Evolutionary conservation across 2,797 vertebrate genomes (phyloP).

Genomic region (Muscicapa striata): DNA sequence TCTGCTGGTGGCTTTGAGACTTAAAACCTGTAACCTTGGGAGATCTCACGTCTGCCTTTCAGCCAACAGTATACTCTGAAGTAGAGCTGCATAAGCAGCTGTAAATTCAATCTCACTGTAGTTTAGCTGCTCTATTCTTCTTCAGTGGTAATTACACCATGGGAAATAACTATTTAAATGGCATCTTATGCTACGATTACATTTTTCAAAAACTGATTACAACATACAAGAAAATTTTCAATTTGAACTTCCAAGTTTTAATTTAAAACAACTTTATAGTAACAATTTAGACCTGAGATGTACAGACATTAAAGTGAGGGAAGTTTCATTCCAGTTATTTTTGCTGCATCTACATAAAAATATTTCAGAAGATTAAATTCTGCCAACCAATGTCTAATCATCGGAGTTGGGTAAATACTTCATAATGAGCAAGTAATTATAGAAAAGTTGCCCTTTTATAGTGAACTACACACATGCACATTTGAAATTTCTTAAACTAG

Average conservation of each 20-base stretch:
- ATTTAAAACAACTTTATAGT: constrained; percentile 39
- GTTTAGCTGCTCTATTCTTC: constrained; percentile 30
- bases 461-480: neutral
- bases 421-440: neutral
- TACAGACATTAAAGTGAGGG: neutral
- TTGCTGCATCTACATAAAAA: neutral
- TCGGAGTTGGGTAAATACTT: neutral
- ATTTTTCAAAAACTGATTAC: constrained; percentile 58
- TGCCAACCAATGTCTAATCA: neutral
- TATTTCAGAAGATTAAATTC: constrained; percentile 31
- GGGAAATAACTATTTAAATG: constrained; percentile 51
- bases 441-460: neutral
- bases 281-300: constrained; percentile 11
- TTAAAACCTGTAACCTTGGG: constrained; percentile 14
- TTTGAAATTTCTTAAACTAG: neutral
- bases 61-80: neutral
- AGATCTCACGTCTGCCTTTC: neutral
- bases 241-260: constrained; percentile 51
- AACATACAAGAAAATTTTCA: constrained; percentile 23
- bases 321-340: constrained; percentile 2
- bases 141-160: constrained; percentile 15
- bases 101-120: constrained; percentile 50
- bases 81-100: constrained; percentile 5
- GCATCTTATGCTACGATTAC: constrained; percentile 2
- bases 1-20: constrained; percentile 13